Evolutionary conservation across 1,140 invertebrate species (phyloP).

Genomic region (Hylaeus anthracinus): DNA sequence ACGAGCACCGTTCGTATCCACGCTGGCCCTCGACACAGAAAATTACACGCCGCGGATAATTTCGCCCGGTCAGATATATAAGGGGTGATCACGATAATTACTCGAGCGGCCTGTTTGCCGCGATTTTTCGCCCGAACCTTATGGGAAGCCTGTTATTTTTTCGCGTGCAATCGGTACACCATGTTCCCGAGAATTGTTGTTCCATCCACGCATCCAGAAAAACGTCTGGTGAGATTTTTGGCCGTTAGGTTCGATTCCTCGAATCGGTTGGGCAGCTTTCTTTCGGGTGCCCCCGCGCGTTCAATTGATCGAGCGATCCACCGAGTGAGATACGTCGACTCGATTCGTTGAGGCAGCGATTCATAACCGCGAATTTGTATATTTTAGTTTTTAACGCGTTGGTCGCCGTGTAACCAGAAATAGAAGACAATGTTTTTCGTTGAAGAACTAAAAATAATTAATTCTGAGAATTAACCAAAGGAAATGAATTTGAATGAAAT

Average conservation of each 20-base stretch:
- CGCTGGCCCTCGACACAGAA: constrained; percentile 22
- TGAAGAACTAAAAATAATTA: too few relatives aligned
- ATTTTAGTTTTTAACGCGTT: too few relatives aligned
- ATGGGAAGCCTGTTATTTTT: not conserved
- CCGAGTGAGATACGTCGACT: not conserved
- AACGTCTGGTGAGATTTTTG: not conserved
- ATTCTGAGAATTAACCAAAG: too few relatives aligned
- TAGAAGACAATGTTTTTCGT: too few relatives aligned
- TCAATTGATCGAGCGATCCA: not conserved
- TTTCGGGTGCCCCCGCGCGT: not conserved
- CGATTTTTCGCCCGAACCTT: constrained; percentile 24
- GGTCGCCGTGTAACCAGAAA: too few relatives aligned
- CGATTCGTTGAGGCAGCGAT: not conserved
- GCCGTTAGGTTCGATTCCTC: not conserved
- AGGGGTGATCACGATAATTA: constrained; percentile 43
- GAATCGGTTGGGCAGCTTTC: not conserved
- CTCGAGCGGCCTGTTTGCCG: constrained; percentile 3
- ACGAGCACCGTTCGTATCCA: not conserved
- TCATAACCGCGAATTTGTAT: too few relatives aligned
- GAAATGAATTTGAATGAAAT: too few relatives aligned
- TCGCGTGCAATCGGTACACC: not conserved
- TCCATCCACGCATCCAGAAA: not conserved
- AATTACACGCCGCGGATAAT: constrained; percentile 43
- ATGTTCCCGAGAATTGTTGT: not conserved
- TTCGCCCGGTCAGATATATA: constrained; percentile 25